These are phyloP conservation scores for Chymomyza caudatula DNA, from an alignment of 2,888 invertebrate genomes.

Conservation along the genomic window DNA sequence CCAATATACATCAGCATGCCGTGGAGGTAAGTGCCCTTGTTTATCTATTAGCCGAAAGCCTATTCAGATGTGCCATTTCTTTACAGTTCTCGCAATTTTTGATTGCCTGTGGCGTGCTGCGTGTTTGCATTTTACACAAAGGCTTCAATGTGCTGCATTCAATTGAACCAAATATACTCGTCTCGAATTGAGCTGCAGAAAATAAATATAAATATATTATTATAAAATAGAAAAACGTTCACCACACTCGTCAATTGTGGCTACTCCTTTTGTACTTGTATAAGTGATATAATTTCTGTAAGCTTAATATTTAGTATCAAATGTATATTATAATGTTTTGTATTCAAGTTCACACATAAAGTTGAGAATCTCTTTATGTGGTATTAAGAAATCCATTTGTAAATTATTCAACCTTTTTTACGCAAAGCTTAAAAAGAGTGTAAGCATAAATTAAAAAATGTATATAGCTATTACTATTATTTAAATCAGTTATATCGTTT, in stretches of 20 bases:
- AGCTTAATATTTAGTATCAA: background rate
- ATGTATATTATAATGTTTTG: background rate
- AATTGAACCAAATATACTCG: constrained; percentile 81
- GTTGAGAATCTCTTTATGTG: too few species aligned
- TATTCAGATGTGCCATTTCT: background rate
- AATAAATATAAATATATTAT: background rate
- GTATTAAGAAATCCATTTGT: too few species aligned
- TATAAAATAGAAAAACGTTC: background rate
- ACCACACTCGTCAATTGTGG: background rate
- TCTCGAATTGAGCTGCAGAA: constrained; percentile 65
- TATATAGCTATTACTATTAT: background rate
- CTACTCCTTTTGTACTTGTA: background rate
- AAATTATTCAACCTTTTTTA: background rate
- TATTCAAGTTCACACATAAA: background rate
- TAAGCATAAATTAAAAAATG: background rate
- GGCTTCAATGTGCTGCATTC: constrained; percentile 89
- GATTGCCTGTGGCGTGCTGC: constrained; percentile 86
- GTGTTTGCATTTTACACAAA: constrained; percentile 92
- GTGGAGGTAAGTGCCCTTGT: constrained; percentile 81
- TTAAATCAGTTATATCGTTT: background rate
- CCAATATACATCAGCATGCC: constrained; percentile 87
- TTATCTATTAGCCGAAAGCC: constrained; percentile 64
- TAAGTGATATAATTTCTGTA: background rate
- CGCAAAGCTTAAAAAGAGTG: background rate
- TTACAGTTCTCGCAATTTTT: constrained; percentile 91